These are phyloP conservation scores for Eunapius fragilis DNA, from an alignment of 37 sponge, comb jelly and placozoan species.

Conservation along the genomic window DNA sequence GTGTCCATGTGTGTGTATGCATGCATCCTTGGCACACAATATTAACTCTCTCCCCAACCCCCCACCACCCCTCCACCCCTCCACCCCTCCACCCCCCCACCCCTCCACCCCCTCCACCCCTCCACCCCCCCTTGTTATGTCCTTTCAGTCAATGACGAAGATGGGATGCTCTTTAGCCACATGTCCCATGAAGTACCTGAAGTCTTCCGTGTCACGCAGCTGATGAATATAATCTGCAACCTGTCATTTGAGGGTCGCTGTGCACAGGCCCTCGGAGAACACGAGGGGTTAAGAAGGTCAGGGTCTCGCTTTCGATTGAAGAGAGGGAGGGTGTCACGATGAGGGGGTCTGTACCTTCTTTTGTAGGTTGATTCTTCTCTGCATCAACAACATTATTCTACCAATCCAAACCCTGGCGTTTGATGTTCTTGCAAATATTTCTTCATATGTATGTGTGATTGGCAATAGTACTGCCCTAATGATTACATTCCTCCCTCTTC, in stretches of 20 bases:
- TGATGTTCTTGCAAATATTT: slow-evolving; percentile 36
- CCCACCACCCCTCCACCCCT: no score
- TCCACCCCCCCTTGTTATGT: no score
- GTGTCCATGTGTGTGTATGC: neutral
- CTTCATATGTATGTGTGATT: slow-evolving; percentile 18
- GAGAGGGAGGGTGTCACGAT: neutral
- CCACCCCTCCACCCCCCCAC: no score
- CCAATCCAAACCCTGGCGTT: slow-evolving; percentile 3
- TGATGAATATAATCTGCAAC: slow-evolving; percentile 53
- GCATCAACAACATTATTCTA: slow-evolving; percentile 14
- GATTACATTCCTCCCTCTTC: neutral
- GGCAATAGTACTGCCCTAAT: neutral
- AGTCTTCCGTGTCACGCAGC: slow-evolving; percentile 43
- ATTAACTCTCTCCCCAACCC: no score
- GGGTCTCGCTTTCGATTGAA: no score
- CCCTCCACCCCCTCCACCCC: no score
- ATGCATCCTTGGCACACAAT: no score
- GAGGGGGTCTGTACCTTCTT: neutral
- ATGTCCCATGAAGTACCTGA: slow-evolving; percentile 14
- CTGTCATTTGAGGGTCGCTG: slow-evolving; percentile 25
- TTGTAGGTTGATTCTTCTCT: slow-evolving; percentile 38
- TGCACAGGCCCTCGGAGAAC: slow-evolving; percentile 7
- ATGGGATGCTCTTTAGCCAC: neutral
- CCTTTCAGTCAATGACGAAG: neutral
- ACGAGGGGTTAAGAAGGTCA: slow-evolving; percentile 10